Percentiles rank a stretch among this genome's conserved stretches.
phyloP scores from a whole-genome alignment of 2,888 invertebrate genomes.

The Chouioia cunea region DNA sequence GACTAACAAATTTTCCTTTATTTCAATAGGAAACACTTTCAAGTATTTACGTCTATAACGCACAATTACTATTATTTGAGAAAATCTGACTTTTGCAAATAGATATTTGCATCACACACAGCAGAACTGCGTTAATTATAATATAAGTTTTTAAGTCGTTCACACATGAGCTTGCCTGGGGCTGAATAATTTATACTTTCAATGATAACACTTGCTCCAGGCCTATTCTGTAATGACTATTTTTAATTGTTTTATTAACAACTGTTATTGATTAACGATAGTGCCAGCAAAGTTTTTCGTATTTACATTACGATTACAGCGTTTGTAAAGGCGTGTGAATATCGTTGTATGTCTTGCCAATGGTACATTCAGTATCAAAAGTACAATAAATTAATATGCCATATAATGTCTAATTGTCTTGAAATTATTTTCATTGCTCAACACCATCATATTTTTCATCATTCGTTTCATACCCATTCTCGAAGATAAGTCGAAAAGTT shows the following conservation, averaged over 20 bases:
- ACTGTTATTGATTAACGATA: constrained; percentile 49
- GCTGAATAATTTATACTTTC: constrained; percentile 34
- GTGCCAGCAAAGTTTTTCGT: constrained; percentile 23
- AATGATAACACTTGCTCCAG: constrained; percentile 54
- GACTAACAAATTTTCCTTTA: constrained; percentile 16
- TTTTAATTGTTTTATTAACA: constrained; percentile 42
- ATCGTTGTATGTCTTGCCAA: constrained; percentile 65
- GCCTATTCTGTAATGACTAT: constrained; percentile 64
- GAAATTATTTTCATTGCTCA: constrained; percentile 23
- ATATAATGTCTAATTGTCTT: constrained; percentile 43
- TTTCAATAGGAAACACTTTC: constrained; percentile 34
- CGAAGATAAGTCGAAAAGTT: constrained; percentile 48
- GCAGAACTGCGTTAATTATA: not conserved
- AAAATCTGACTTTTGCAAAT: too few species aligned
- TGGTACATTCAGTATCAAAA: constrained; percentile 53
- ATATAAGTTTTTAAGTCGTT: not conserved
- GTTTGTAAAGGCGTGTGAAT: constrained; percentile 52
- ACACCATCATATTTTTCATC: not conserved
- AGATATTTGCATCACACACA: too few species aligned
- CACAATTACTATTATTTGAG: constrained; percentile 4
- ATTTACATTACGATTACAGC: constrained; percentile 21
- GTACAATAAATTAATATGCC: constrained; percentile 61
- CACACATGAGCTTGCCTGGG: constrained; percentile 36
- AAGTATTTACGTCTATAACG: constrained; percentile 20
- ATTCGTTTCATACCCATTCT: not conserved